Percentiles rank a stretch among this genome's conserved stretches.
phyloP scores from a whole-genome alignment of 2,888 invertebrate species.

The Xanthia icteritia region DNA sequence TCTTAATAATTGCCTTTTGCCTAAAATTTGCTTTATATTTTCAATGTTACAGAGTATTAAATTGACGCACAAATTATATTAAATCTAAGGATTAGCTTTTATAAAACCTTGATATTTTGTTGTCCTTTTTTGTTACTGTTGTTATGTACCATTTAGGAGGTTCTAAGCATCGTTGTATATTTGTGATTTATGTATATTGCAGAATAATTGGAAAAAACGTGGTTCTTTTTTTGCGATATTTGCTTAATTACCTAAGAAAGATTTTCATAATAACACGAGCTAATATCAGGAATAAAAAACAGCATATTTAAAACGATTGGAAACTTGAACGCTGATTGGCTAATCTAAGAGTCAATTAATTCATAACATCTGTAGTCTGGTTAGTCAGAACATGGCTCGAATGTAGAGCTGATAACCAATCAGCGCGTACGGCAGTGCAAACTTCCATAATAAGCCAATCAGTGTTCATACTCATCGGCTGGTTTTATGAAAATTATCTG shows the following conservation, averaged over 20 bases:
- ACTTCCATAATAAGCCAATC: neutral
- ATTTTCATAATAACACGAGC: neutral
- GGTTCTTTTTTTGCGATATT: neutral
- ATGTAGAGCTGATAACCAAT: neutral
- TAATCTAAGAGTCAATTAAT: neutral
- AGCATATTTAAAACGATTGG: neutral
- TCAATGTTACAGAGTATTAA: constrained; percentile 2
- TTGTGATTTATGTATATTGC: neutral
- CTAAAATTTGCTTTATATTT: neutral
- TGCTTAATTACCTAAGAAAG: too few species aligned
- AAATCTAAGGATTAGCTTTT: neutral
- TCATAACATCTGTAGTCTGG: neutral
- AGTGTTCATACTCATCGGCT: neutral
- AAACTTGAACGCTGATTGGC: neutral
- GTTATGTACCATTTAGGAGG: neutral
- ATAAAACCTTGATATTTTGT: constrained; percentile 5
- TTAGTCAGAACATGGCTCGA: neutral
- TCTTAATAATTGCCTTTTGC: neutral
- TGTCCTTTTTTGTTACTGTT: neutral
- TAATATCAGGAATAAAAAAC: neutral
- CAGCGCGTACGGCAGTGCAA: neutral
- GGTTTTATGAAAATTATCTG: neutral
- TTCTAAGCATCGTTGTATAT: neutral
- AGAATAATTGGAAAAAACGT: neutral
- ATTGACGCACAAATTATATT: constrained; percentile 9